These are phyloP conservation scores for Drosophila leonis DNA, from an alignment of 2,888 invertebrate species.

Conservation along the genomic window DNA sequence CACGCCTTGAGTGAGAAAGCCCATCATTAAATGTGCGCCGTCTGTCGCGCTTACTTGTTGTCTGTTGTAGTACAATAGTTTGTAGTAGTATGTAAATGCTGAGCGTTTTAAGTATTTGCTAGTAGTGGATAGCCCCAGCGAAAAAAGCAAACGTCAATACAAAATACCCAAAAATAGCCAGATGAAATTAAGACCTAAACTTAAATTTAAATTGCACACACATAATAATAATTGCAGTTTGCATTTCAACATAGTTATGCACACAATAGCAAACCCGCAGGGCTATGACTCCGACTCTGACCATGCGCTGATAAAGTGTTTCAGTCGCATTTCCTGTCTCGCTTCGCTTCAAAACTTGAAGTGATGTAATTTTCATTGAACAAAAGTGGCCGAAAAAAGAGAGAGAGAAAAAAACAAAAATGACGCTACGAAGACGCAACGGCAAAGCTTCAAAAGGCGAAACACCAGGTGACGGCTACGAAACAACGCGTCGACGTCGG, in stretches of 20 bases:
- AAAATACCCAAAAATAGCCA: slow-evolving; percentile 4
- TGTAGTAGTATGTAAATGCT: slow-evolving; percentile 36
- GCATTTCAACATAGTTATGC: slow-evolving; percentile 62
- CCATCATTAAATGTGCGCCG: slow-evolving; percentile 62
- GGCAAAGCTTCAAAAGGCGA: slow-evolving; percentile 31
- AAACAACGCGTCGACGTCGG: slow-evolving; percentile 10
- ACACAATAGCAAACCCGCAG: slow-evolving; percentile 21
- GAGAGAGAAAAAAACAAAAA: slow-evolving; percentile 31
- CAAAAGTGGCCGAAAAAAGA: slow-evolving; percentile 60
- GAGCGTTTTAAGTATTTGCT: slow-evolving; percentile 8
- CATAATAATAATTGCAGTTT: slow-evolving; percentile 66
- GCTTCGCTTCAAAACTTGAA: slow-evolving; percentile 49
- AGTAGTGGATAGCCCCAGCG: neutral
- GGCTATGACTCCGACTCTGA: slow-evolving; percentile 8
- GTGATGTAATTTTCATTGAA: slow-evolving; percentile 71
- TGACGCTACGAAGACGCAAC: slow-evolving; percentile 63
- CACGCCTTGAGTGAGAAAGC: slow-evolving; percentile 50
- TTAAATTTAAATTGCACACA: slow-evolving; percentile 36
- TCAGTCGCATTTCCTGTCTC: slow-evolving; percentile 64
- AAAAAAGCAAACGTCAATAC: neutral
- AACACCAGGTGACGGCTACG: slow-evolving; percentile 40
- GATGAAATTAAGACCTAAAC: slow-evolving; percentile 19
- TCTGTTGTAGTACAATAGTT: neutral
- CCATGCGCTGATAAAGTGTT: slow-evolving; percentile 34
- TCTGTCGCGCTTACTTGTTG: slow-evolving; percentile 20